Evolutionary conservation across 2,113 vertebrate genomes (phyloP).

Genomic region (Sphaerodactylus townsendi): DNA sequence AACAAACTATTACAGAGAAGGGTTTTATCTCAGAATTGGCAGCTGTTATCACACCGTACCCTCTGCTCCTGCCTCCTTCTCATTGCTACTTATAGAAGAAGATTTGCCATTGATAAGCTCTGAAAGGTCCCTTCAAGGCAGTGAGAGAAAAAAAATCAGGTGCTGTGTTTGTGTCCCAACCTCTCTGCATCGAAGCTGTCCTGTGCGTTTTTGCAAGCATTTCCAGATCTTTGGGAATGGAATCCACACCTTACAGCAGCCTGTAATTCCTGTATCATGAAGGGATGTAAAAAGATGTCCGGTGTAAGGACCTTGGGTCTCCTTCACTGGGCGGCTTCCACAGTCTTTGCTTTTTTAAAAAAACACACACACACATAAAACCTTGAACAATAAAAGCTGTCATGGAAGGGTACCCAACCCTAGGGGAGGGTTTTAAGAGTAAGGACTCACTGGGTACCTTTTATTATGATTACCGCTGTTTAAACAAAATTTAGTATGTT

Average conservation of each 20-base stretch:
- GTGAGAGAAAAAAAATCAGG: slow-evolving; percentile 40
- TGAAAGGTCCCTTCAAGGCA: slow-evolving; percentile 67
- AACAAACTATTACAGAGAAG: slow-evolving; percentile 73
- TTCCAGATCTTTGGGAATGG: neutral
- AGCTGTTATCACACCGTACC: slow-evolving; percentile 77
- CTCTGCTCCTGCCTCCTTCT: slow-evolving; percentile 73
- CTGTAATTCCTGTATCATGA: slow-evolving; percentile 44
- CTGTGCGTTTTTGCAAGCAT: slow-evolving; percentile 2
- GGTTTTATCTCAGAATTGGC: slow-evolving; percentile 77
- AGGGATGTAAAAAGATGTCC: slow-evolving; percentile 13
- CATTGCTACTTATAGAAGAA: slow-evolving; percentile 78
- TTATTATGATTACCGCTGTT: no score
- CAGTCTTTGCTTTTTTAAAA: neutral
- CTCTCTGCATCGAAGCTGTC: slow-evolving; percentile 41
- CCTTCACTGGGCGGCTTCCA: slow-evolving; percentile 1
- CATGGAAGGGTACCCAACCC: no score
- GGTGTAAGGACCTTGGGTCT: slow-evolving; percentile 9
- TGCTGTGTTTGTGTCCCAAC: slow-evolving; percentile 13
- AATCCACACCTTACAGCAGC: slow-evolving; percentile 29
- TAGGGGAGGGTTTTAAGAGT: no score
- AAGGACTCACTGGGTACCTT: no score
- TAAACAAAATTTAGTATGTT: no score
- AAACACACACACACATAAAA: no score
- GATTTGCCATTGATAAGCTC: slow-evolving; percentile 72
- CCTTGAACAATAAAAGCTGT: slow-evolving; percentile 18